These are phyloP conservation scores for Nasonia giraulti DNA, from an alignment of 1,140 invertebrate genomes.

Conservation along the genomic window DNA sequence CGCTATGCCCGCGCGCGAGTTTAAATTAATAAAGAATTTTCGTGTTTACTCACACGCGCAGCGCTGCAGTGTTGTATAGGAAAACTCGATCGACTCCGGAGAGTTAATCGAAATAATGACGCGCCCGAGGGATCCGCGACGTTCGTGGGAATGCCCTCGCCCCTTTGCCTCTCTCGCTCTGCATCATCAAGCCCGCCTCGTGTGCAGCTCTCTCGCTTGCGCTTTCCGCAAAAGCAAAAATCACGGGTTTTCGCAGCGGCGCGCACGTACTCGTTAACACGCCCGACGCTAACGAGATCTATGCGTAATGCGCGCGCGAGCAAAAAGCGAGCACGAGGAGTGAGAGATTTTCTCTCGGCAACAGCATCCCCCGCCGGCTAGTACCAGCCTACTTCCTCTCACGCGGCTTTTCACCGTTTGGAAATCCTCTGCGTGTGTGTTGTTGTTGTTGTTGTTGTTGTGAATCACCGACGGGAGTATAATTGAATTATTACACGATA, in stretches of 20 bases:
- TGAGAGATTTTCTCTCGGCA: not conserved
- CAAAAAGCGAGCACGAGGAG: not conserved
- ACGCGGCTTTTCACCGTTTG: too few species aligned
- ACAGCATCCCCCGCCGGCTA: not conserved
- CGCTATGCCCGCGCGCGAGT: not conserved
- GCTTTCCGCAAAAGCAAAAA: conserved; percentile 41
- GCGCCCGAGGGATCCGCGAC: conserved; percentile 22
- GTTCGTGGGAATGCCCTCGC: conserved; percentile 37
- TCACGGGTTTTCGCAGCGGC: not conserved
- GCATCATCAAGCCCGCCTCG: too few species aligned
- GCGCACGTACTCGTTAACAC: conserved; percentile 19
- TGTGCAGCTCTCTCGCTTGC: not conserved
- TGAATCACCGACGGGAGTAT: not conserved
- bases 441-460: not conserved
- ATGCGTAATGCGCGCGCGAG: conserved; percentile 43
- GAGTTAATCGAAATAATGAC: conserved; percentile 45
- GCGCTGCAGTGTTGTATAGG: not conserved
- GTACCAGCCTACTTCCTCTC: not conserved
- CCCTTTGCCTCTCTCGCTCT: not conserved
- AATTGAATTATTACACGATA: not conserved
- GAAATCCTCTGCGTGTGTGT: too few species aligned
- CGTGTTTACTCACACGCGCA: not conserved
- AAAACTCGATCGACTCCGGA: not conserved
- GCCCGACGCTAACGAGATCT: conserved; percentile 51
- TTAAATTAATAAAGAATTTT: not conserved